Percentiles rank a stretch among this genome's conserved stretches.
phyloP scores from a whole-genome alignment of 2,888 invertebrate species.

The Drosophila kanekoi region DNA sequence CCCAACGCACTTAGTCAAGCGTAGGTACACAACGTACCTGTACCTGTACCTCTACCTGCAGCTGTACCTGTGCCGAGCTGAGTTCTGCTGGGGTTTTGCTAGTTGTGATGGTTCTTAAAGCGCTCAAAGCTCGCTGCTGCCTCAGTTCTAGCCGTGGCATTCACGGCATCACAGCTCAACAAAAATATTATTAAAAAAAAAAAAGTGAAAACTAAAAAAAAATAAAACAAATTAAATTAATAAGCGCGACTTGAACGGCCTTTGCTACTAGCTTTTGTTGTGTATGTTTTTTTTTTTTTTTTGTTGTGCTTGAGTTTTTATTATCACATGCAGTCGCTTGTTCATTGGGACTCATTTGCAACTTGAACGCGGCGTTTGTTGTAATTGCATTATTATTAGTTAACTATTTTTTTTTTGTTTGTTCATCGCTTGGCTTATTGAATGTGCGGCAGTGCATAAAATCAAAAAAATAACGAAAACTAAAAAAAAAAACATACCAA shows the following conservation, averaged over 20 bases:
- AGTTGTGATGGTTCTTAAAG: slow-evolving; percentile 71
- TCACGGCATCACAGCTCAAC: slow-evolving; percentile 63
- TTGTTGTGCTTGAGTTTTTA: background rate
- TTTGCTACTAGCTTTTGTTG: background rate
- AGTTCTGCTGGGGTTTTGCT: slow-evolving; percentile 20
- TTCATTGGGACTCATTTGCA: slow-evolving; percentile 6
- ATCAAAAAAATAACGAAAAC: slow-evolving; percentile 2
- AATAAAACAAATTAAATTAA: background rate
- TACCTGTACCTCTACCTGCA: slow-evolving; percentile 5
- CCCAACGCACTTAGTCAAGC: background rate
- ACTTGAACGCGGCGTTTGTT: slow-evolving; percentile 12
- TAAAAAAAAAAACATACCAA: slow-evolving; percentile 10
- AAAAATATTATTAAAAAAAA: background rate
- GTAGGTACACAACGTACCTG: too few species aligned
- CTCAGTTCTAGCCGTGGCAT: slow-evolving; percentile 76
- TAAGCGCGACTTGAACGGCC: slow-evolving; percentile 32
- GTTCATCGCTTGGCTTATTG: slow-evolving; percentile 16
- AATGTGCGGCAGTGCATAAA: slow-evolving; percentile 46
- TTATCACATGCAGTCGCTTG: slow-evolving; percentile 1
- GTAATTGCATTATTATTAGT: slow-evolving; percentile 10
- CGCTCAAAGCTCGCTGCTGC: slow-evolving; percentile 48
- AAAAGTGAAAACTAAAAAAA: slow-evolving; percentile 1
- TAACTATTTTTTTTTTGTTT: slow-evolving; percentile 3
- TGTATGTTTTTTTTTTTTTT: background rate
- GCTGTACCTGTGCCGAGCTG: slow-evolving; percentile 9